Conservation (phyloP, 92 coral and sea anemone genomes). For the Zoanthus sansibaricus region DNA sequence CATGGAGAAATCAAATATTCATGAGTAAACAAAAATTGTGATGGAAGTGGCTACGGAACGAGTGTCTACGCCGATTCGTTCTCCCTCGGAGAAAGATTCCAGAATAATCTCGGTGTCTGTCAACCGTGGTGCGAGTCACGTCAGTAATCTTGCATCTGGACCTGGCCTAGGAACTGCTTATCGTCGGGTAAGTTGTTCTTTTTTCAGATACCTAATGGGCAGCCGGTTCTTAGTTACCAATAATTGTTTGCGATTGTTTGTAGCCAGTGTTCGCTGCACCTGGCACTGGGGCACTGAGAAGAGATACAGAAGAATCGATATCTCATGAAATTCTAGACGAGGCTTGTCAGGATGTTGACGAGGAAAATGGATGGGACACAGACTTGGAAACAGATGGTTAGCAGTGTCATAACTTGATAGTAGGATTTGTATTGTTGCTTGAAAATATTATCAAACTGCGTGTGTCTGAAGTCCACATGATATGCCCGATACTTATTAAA, state of each 20-base stretch:
- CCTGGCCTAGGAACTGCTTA: conserved; percentile 8
- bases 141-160: conserved; percentile 67
- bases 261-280: conserved; percentile 87
- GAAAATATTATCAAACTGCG: not conserved
- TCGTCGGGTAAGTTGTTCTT: conserved; percentile 67
- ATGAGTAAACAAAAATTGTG: conserved; percentile 1
- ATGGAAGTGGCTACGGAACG: conserved; percentile 90
- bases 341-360: conserved; percentile 61
- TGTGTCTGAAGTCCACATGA: too few species aligned
- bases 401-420: not conserved
- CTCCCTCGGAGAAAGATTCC: conserved; percentile 94
- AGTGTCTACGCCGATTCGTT: conserved; percentile 94
- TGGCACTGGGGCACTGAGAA: conserved; percentile 74
- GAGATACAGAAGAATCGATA: conserved; percentile 76
- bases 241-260: not conserved
- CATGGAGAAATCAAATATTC: conserved; percentile 18
- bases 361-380: conserved; percentile 93
- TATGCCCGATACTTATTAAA: too few species aligned
- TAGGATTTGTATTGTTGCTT: not conserved
- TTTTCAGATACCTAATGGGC: not conserved
- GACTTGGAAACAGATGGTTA: conserved; percentile 96
- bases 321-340: conserved; percentile 71
- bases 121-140: conserved; percentile 74
- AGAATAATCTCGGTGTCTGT: conserved; percentile 71
- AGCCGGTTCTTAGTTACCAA: not conserved